A percentile compares a stretch with the other conserved stretches of the same genome.
Conservation (phyloP, 2,888 invertebrate species). For the Chorisops tibialis region DNA sequence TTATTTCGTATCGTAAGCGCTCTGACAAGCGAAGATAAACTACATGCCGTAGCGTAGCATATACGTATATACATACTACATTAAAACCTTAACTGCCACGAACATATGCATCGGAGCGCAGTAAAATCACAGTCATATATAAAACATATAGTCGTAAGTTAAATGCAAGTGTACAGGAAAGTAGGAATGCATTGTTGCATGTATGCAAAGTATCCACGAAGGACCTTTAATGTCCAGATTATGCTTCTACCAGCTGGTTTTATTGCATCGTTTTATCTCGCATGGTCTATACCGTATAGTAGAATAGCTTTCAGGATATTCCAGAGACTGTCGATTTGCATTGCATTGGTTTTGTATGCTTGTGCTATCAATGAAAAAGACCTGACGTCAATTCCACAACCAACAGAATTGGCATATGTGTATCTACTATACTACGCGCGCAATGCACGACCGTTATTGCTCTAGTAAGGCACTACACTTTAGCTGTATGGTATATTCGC, state of each 20-base stretch:
- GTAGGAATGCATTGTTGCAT: background rate
- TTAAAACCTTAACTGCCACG: constrained; percentile 8
- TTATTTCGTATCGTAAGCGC: constrained; percentile 13
- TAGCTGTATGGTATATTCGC: background rate
- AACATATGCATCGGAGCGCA: background rate
- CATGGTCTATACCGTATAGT: constrained; percentile 9
- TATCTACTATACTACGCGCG: too few relatives aligned
- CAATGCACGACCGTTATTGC: too few relatives aligned
- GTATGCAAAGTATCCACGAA: constrained; percentile 18
- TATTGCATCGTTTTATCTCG: constrained; percentile 22
- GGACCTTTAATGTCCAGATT: constrained; percentile 25
- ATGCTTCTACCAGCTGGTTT: constrained; percentile 22
- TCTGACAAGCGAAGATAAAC: constrained; percentile 10
- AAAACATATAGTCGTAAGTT: constrained; percentile 3
- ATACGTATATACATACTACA: constrained; percentile 10
- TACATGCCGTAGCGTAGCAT: constrained; percentile 8
- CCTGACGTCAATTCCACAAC: constrained; percentile 12
- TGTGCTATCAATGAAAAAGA: constrained; percentile 15
- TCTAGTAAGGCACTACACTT: too few relatives aligned
- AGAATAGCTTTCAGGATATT: too few relatives aligned
- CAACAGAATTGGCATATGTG: constrained; percentile 8
- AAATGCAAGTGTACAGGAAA: background rate
- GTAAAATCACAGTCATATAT: background rate
- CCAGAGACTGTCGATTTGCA: constrained; percentile 16
- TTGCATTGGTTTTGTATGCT: background rate